phyloP scores from a whole-genome alignment of 2,113 vertebrate genomes.

The Xiphophorus hellerii region DNA sequence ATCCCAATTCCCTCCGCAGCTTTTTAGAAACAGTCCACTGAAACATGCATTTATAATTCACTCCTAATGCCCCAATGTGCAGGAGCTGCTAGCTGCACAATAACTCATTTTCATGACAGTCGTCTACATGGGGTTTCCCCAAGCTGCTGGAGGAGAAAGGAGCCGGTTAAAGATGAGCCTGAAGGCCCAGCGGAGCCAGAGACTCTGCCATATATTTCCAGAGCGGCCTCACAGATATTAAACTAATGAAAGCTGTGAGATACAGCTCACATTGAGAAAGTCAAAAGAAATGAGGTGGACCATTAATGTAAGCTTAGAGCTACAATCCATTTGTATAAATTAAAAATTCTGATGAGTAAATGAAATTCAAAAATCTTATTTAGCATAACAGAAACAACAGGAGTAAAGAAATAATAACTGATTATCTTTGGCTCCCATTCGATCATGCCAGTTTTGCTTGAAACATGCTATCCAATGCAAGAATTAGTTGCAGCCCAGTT shows the following conservation, averaged over 20 bases:
- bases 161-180: slow-evolving; percentile 36
- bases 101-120: slow-evolving; percentile 49
- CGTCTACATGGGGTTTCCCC: slow-evolving; percentile 45
- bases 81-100: slow-evolving; percentile 11
- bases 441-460: too few relatives aligned
- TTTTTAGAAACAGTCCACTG: slow-evolving; percentile 39
- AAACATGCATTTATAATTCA: slow-evolving; percentile 50
- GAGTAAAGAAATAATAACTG: too few relatives aligned
- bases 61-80: slow-evolving; percentile 1
- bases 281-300: slow-evolving; percentile 13
- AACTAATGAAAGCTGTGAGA: slow-evolving; percentile 32
- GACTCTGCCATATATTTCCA: slow-evolving; percentile 35
- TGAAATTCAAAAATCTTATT: too few relatives aligned
- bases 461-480: too few relatives aligned
- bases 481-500: too few relatives aligned
- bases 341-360: too few relatives aligned
- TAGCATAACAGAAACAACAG: too few relatives aligned
- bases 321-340: slow-evolving; percentile 2
- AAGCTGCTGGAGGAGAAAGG: slow-evolving; percentile 37
- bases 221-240: slow-evolving; percentile 29
- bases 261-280: slow-evolving; percentile 7
- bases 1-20: slow-evolving; percentile 34
- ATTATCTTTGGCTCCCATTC: too few relatives aligned
- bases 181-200: slow-evolving; percentile 30
- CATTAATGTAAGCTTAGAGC: not conserved